Conservation (phyloP, 2,888 invertebrate genomes). For the Leucophora obtusa region DNA sequence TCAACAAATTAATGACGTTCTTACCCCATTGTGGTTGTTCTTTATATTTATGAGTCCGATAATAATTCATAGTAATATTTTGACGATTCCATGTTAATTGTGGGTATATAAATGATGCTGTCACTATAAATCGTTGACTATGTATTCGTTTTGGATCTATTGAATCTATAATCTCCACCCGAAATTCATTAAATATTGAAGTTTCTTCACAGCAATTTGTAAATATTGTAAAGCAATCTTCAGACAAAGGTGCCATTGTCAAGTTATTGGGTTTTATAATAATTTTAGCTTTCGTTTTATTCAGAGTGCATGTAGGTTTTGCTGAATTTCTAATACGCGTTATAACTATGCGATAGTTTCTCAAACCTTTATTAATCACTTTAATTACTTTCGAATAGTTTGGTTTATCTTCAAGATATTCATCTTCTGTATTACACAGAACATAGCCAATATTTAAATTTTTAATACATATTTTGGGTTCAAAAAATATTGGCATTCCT, state of each 20-base stretch:
- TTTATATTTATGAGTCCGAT: conserved; percentile 65
- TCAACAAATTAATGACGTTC: neutral
- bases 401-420: conserved; percentile 62
- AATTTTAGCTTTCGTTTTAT: conserved; percentile 65
- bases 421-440: conserved; percentile 67
- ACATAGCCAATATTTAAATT: conserved; percentile 70
- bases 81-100: conserved; percentile 69
- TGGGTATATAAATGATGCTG: conserved; percentile 68
- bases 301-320: conserved; percentile 50
- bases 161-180: conserved; percentile 68
- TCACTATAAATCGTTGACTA: conserved; percentile 63
- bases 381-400: conserved; percentile 65
- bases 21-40: conserved; percentile 64
- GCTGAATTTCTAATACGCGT: conserved; percentile 63
- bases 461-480: conserved; percentile 69
- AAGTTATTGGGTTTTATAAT: conserved; percentile 69
- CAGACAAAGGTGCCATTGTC: conserved; percentile 57
- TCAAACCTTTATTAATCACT: conserved; percentile 71
- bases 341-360: conserved; percentile 71
- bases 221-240: conserved; percentile 63
- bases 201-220: conserved; percentile 69
- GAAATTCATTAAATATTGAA: conserved; percentile 67
- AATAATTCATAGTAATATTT: conserved; percentile 67
- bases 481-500: conserved; percentile 72
- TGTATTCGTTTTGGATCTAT: conserved; percentile 67